Evolutionary conservation across 2,888 invertebrate genomes (phyloP), one percentile per base, ranked within the genome.

Genomic region (Eristalinus sepulchralis): DNA sequence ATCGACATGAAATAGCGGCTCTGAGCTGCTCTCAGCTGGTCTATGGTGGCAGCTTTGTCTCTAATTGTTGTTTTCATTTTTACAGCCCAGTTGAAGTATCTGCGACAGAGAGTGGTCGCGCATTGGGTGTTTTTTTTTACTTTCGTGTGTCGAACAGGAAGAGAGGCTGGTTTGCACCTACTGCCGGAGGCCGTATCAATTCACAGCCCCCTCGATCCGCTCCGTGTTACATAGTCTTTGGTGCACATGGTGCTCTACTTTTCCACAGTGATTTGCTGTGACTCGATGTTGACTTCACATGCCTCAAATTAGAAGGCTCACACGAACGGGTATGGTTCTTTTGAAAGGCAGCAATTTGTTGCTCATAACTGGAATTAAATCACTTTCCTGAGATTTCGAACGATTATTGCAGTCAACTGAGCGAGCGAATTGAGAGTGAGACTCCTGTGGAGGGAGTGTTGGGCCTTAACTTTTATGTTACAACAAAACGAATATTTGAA

Each of bases 81-180:
- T 13, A 62, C 63, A 47, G 60, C 10, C 20, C 62, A 11, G 39
- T 4, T 39, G 39, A 39, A n/a, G 39, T 39, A n/a, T 39, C 39
- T 39, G 39, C n/a, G 39, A 13, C 39, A 13, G n/a, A 39, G 39
- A 39, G 17, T 8, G 9, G 47, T 9, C 17, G 17, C 17, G 47
- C 66, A 13, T 59, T 66, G 36, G 70, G 68, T 71, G 77, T 83
- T 76, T 76, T 75, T 76, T 72, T 66, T 59, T 57, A 71, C 39
- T 34, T 33, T 66, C 33, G 71, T 67, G 53, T 81, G 36, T 76
- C 62, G 53, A 81, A 78, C 82, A 82, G 82, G 82, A 82, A 85
- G 85, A 82, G 73, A 82, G 77, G 60, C 77, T 77, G 67, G 81
- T 71, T 81, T 72, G 73, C 33, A 73, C 81, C 81, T 67, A 80